A percentile compares a stretch with the other conserved stretches of the same genome.
Conservation (phyloP, 2,113 vertebrate genomes). For the Actinemys pallida region DNA sequence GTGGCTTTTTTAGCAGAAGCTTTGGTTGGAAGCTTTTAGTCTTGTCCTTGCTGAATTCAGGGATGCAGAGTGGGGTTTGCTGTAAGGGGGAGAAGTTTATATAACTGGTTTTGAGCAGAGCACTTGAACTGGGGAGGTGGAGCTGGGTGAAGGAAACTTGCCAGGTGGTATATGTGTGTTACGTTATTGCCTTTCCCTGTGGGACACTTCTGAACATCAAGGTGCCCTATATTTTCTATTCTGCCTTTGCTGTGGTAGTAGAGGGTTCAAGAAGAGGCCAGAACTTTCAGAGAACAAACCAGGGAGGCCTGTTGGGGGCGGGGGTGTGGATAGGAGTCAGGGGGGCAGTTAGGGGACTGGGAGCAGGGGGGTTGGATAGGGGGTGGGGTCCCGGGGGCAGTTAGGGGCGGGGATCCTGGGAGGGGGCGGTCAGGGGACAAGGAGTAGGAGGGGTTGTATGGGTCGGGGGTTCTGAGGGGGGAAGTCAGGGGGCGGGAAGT, state of each 20-base stretch:
- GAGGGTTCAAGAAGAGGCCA: neutral
- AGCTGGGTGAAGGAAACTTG: neutral
- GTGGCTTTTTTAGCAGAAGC: neutral
- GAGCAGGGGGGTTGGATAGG: too few species aligned
- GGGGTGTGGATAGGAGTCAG: too few species aligned
- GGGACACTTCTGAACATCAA: neutral
- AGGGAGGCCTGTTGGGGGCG: too few species aligned
- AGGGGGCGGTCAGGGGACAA: too few species aligned
- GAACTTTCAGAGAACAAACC: neutral
- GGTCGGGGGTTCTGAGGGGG: too few species aligned
- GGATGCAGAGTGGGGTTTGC: accelerated
- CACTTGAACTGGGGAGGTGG: neutral
- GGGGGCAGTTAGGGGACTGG: too few species aligned
- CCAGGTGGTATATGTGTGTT: neutral
- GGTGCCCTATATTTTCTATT: neutral
- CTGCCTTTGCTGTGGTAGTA: neutral
- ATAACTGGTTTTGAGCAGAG: neutral
- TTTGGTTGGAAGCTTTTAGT: neutral
- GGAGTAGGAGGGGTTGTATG: too few species aligned
- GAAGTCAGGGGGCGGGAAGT: too few species aligned
- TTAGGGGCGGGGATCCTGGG: too few species aligned
- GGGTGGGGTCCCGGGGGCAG: too few species aligned
- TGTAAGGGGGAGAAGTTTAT: neutral
- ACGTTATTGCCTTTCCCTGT: neutral
- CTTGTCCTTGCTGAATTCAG: neutral